Conservation (phyloP, 2,888 invertebrate species). For the Melikaiella ostensackeni region DNA sequence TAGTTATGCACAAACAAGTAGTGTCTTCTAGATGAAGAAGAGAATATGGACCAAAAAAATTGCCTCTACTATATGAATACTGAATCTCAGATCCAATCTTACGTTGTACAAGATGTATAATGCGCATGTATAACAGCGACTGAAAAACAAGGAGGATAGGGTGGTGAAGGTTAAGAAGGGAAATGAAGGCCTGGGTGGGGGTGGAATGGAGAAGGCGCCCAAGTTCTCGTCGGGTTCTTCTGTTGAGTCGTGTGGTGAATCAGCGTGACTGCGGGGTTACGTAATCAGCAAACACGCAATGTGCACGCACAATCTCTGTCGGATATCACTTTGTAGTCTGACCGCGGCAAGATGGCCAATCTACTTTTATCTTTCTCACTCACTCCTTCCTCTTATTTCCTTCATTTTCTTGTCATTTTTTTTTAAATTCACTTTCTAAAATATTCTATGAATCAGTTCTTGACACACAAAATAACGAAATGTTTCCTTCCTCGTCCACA, state of each 20-base stretch:
- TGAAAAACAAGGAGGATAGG: constrained; percentile 5
- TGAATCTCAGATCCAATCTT: constrained; percentile 27
- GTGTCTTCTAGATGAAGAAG: not conserved
- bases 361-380: constrained; percentile 52
- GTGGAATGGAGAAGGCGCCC: constrained; percentile 26
- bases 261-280: constrained; percentile 65
- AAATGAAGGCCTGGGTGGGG: constrained; percentile 7
- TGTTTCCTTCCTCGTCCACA: not conserved
- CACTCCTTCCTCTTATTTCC: constrained; percentile 19
- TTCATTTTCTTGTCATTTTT: constrained; percentile 2
- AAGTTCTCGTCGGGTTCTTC: constrained; percentile 31
- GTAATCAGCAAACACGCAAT: constrained; percentile 69
- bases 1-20: not conserved
- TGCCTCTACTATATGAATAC: not conserved
- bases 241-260: constrained; percentile 58
- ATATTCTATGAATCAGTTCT: not conserved
- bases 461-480: not conserved
- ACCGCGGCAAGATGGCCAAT: constrained; percentile 68
- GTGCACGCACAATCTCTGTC: constrained; percentile 67
- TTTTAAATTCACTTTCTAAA: not conserved
- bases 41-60: not conserved
- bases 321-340: constrained; percentile 74
- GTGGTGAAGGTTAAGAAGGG: constrained; percentile 5
- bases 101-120: constrained; percentile 42
- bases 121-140: constrained; percentile 46